phyloP scores from a whole-genome alignment of 2,888 invertebrate species.

The Seira musarum region DNA sequence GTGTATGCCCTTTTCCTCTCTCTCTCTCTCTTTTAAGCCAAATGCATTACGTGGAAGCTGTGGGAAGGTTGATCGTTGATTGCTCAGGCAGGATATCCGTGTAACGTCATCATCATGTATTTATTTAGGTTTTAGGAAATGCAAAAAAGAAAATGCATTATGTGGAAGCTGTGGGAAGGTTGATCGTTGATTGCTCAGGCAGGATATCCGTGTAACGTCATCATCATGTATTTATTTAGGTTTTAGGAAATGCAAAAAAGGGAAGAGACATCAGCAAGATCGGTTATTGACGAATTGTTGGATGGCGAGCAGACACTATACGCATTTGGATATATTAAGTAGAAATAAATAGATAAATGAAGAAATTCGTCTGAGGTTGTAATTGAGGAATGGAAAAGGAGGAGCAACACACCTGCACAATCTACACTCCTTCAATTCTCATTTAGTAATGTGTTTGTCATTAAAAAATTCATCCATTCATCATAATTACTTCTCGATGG shows the following conservation, averaged over 20 bases:
- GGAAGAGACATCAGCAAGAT: not conserved
- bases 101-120: constrained; percentile 13
- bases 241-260: not conserved
- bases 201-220: not conserved
- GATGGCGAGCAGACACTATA: too few species aligned
- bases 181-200: not conserved
- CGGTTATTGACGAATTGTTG: not conserved
- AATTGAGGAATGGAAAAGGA: too few species aligned
- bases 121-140: constrained; percentile 7
- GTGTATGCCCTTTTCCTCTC: constrained; percentile 29
- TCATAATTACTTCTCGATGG: not conserved
- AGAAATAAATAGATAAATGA: too few species aligned
- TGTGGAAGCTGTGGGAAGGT: too few species aligned
- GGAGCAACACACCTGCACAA: constrained; percentile 17
- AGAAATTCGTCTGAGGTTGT: too few species aligned
- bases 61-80: constrained; percentile 14
- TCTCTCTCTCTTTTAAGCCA: not conserved
- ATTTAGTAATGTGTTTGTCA: too few species aligned
- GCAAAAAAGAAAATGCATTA: not conserved
- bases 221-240: not conserved
- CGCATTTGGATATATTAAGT: too few species aligned
- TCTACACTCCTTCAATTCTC: not conserved
- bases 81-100: constrained; percentile 4
- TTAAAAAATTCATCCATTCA: not conserved
- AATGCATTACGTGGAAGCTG: not conserved